Evolutionary conservation across 2,888 invertebrate genomes (phyloP).

Genomic region (Oscheius sp.): DNA sequence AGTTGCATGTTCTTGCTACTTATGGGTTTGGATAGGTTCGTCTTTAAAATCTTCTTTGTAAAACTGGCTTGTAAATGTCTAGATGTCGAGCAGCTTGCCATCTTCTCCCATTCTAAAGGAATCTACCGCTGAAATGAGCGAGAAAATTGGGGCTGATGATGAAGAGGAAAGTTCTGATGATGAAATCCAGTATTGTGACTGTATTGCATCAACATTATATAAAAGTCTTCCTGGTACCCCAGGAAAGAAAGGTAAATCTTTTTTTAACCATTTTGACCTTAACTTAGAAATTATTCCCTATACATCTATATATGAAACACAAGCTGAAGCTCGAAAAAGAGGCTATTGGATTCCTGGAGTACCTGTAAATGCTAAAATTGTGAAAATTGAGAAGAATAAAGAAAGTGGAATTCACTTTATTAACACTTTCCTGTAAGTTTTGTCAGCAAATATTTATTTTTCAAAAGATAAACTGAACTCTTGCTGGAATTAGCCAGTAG

Average conservation of each 20-base stretch:
- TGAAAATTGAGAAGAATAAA: slow-evolving; percentile 52
- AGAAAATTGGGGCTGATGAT: too few relatives aligned
- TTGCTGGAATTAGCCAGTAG: too few relatives aligned
- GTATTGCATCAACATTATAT: slow-evolving; percentile 52
- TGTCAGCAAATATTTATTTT: background rate
- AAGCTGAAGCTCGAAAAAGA: slow-evolving; percentile 46
- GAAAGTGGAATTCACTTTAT: slow-evolving; percentile 60
- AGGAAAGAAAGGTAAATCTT: slow-evolving; percentile 59
- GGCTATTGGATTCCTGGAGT: slow-evolving; percentile 69
- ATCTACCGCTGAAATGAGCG: too few relatives aligned
- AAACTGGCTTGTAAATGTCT: too few relatives aligned
- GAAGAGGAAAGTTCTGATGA: slow-evolving; percentile 33
- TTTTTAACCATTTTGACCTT: too few relatives aligned
- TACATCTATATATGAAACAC: slow-evolving; percentile 63
- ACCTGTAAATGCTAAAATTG: slow-evolving; percentile 63
- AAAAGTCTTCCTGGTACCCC: slow-evolving; percentile 58
- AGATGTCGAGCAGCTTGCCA: too few relatives aligned
- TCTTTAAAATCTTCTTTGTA: too few relatives aligned
- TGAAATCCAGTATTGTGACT: slow-evolving; percentile 59
- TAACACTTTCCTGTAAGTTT: slow-evolving; percentile 61
- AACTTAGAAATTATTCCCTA: slow-evolving; percentile 68
- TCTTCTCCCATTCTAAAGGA: too few relatives aligned
- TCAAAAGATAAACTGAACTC: too few relatives aligned
- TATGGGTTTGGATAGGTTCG: too few relatives aligned
- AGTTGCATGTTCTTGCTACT: too few relatives aligned